Evolutionary conservation across 2,888 invertebrate genomes (phyloP), one percentile per base, ranked within the genome.

Genomic region (Linnaemya tessellans): DNA sequence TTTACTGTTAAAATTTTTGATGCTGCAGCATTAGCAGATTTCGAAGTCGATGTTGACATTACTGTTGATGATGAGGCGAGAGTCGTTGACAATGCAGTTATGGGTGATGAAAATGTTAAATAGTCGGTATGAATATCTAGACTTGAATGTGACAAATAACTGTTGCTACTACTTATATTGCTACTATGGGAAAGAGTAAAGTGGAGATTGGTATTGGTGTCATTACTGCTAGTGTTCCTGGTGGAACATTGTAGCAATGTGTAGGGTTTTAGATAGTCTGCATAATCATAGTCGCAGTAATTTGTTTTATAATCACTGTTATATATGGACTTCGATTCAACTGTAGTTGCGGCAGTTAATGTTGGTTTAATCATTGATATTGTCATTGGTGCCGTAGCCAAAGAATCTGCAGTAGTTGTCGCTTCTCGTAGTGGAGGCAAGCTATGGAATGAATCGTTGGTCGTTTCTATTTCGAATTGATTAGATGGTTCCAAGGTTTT

Each of bases 261-360:
- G 80, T 88, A 90, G 38, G 89, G 88, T 80, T 89, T 88, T 7
- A 90, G 71, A 77, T 90, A 90, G 54, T 90, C 88, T 56, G 87
- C 80, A 70, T 88, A 87, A 49, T 90, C 88, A 67, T 87, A 88
- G 73, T 89, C 87, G 62, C 87, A 87, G 67, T 87, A 88, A 73
- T 25, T 35, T 8, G 38, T 49, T 64, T 82, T 70, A 18, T 77
- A 77, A 77, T 82, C 70, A 54, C 15, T 64, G 9, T 49, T 35
- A 46, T 38, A 41, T 38, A 25, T 18, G 4, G 54, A 46, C 20
- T 0, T 11, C 3, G 46, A n/a, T 54, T 43, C 38, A 18, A 62
- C 8, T n/a, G 43, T 25, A 13, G 60, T 43, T 46, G 35, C 7
- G 30, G 20, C 11, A 49, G 58, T 41, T 22, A 38, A 1, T 62